These are phyloP conservation scores for Dryadula phaetusa DNA, from an alignment of 2,888 invertebrate genomes.

Conservation along the genomic window DNA sequence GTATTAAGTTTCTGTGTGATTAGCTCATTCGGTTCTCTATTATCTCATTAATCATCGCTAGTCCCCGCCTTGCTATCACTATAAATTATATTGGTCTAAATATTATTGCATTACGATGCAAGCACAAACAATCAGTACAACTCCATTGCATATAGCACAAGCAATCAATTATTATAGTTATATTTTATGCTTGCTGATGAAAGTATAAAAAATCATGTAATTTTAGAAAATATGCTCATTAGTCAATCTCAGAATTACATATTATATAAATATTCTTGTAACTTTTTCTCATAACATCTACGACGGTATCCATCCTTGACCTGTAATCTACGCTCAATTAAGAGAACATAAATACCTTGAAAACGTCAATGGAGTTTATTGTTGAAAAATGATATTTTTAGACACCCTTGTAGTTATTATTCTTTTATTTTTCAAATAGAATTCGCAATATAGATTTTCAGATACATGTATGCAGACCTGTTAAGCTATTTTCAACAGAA, in stretches of 20 bases:
- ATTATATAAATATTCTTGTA: constrained; percentile 56
- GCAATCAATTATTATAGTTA: constrained; percentile 26
- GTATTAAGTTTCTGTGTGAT: constrained; percentile 21
- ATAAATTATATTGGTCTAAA: constrained; percentile 20
- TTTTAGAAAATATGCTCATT: constrained; percentile 58
- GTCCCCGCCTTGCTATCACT: constrained; percentile 21
- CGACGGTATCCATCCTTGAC: constrained; percentile 55
- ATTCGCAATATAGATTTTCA: constrained; percentile 60
- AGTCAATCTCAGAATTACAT: constrained; percentile 66
- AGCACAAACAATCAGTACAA: constrained; percentile 39
- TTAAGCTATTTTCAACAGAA: constrained; percentile 49
- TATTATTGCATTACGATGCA: constrained; percentile 25
- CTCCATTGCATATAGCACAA: constrained; percentile 34
- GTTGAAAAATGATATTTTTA: constrained; percentile 79
- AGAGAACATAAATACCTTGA: constrained; percentile 50
- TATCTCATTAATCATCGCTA: constrained; percentile 26
- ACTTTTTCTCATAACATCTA: constrained; percentile 56
- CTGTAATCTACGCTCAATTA: constrained; percentile 66
- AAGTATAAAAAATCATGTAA: constrained; percentile 26
- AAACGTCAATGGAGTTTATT: constrained; percentile 67
- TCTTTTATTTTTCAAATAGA: constrained; percentile 61
- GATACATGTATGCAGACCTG: constrained; percentile 58
- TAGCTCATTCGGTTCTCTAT: constrained; percentile 28
- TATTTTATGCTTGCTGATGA: constrained; percentile 29
- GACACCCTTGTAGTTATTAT: constrained; percentile 74